phyloP scores from a whole-genome alignment of 1,140 invertebrate genomes.

The Hyles vespertilio region DNA sequence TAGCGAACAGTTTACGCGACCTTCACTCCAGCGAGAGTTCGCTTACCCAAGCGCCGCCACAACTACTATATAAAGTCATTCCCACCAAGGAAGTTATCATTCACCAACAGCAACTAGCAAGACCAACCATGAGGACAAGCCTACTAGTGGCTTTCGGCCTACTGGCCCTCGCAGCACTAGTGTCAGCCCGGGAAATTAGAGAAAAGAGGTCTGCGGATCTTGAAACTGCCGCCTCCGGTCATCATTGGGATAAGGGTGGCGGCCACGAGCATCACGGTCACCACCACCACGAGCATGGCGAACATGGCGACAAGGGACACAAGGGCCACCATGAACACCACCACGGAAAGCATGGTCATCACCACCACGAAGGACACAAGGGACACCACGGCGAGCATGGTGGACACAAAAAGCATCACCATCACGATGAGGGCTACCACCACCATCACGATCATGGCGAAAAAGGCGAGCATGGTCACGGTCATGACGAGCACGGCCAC shows the following conservation, averaged over 20 bases:
- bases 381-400: conserved; percentile 83
- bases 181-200: conserved; percentile 45
- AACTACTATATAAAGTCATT: conserved; percentile 62
- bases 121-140: conserved; percentile 50
- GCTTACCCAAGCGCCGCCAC: conserved; percentile 47
- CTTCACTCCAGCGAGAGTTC: conserved; percentile 41
- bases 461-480: conserved; percentile 82
- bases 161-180: conserved; percentile 43
- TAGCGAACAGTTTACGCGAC: conserved; percentile 24
- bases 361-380: conserved; percentile 81
- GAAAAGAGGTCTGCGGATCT: conserved; percentile 73
- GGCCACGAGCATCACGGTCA: conserved; percentile 74
- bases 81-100: conserved; percentile 45
- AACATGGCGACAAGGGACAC: conserved; percentile 78
- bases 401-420: conserved; percentile 84
- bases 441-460: conserved; percentile 82
- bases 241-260: conserved; percentile 71
- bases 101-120: conserved; percentile 39
- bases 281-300: conserved; percentile 75
- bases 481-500: conserved; percentile 77
- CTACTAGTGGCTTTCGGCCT: conserved; percentile 55
- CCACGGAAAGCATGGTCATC: conserved; percentile 81
- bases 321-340: conserved; percentile 77
- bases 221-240: conserved; percentile 71
- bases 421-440: conserved; percentile 79